Percentiles rank a stretch among this genome's conserved stretches.
phyloP scores from a whole-genome alignment of 2,888 invertebrate species.

The Sussaba pulchella region DNA sequence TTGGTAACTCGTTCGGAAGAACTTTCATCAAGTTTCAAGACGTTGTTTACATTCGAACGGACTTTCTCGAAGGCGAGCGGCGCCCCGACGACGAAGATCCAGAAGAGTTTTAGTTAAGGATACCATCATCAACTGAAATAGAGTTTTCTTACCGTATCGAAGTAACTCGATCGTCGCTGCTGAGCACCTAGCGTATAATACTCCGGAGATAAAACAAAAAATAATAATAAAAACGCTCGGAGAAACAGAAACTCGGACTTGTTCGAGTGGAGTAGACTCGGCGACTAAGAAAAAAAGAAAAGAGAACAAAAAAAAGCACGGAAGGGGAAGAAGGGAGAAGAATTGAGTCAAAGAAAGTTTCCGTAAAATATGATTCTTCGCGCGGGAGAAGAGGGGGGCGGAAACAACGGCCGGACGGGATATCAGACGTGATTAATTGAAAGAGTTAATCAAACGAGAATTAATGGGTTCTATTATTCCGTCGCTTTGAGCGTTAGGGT shows the following conservation, averaged over 20 bases:
- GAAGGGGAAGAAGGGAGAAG: not conserved
- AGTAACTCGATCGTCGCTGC: conserved; percentile 62
- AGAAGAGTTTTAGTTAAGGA: conserved; percentile 53
- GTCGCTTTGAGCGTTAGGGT: conserved; percentile 1
- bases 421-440: conserved; percentile 40
- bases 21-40: conserved; percentile 65
- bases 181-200: conserved; percentile 49
- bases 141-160: conserved; percentile 59
- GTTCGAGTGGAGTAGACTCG: conserved; percentile 36
- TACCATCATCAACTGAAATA: conserved; percentile 54
- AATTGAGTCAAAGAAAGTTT: conserved; percentile 44
- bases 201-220: too few species aligned
- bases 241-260: conserved; percentile 32
- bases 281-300: not conserved
- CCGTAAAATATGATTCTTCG: conserved; percentile 44
- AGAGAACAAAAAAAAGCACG: conserved; percentile 21
- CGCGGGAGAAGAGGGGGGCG: not conserved
- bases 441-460: conserved; percentile 45
- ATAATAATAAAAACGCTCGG: conserved; percentile 39
- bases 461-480: conserved; percentile 31
- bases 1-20: conserved; percentile 53
- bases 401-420: conserved; percentile 10
- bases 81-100: conserved; percentile 44
- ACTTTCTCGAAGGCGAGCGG: conserved; percentile 46
- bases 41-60: conserved; percentile 56